Evolutionary conservation across 1,140 invertebrate genomes (phyloP).

Genomic region (Anagrus nilaparvatae): DNA sequence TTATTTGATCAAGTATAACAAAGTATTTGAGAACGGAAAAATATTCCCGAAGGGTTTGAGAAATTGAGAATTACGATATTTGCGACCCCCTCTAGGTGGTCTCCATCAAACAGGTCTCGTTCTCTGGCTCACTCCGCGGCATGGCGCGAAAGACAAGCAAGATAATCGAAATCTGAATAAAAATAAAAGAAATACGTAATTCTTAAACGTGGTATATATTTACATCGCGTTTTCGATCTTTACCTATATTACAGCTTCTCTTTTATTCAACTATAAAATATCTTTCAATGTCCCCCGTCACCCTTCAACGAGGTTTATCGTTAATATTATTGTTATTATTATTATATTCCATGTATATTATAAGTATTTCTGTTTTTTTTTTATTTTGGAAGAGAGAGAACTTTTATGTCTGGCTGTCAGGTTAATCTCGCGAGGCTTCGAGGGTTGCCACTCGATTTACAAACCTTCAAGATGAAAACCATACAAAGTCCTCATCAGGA

Average conservation of each 20-base stretch:
- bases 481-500: constrained; percentile 9
- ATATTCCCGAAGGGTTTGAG: constrained; percentile 26
- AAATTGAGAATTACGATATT: constrained; percentile 25
- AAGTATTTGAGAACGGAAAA: no score
- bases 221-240: constrained; percentile 6
- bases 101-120: constrained; percentile 28
- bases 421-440: constrained; percentile 14
- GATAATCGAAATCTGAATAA: constrained; percentile 37
- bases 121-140: no score
- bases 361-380: not conserved
- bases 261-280: constrained; percentile 13
- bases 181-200: no score
- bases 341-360: not conserved
- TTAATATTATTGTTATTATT: not conserved
- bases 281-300: constrained; percentile 8
- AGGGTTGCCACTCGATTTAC: constrained; percentile 9
- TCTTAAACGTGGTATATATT: no score
- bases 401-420: constrained; percentile 15
- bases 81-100: constrained; percentile 30
- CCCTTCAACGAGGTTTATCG: constrained; percentile 11
- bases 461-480: constrained; percentile 6
- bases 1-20: constrained; percentile 11
- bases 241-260: constrained; percentile 8
- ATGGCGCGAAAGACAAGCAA: constrained; percentile 24
- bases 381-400: not conserved